phyloP scores from a whole-genome alignment of 2,113 vertebrate species.

The Thalassoma bifasciatum region DNA sequence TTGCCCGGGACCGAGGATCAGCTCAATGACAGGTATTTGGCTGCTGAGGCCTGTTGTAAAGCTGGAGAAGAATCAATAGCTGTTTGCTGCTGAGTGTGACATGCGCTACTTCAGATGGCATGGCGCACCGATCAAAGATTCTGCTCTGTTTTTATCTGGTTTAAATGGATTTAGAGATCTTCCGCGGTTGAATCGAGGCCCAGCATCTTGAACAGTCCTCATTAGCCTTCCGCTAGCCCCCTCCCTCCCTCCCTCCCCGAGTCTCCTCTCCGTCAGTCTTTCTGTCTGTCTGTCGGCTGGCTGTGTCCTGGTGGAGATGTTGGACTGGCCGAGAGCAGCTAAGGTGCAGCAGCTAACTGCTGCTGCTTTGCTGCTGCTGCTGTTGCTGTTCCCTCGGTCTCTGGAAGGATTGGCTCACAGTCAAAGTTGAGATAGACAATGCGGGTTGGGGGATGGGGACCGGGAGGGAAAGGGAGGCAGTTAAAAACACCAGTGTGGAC shows the following conservation, averaged over 20 bases:
- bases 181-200: constrained; percentile 69
- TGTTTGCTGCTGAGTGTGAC: constrained; percentile 8
- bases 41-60: constrained; percentile 63
- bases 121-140: constrained; percentile 27
- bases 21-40: constrained; percentile 97
- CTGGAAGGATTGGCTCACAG: constrained; percentile 79
- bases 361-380: no score
- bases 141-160: constrained; percentile 44
- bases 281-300: no score
- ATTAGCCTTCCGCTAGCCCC: constrained; percentile 68
- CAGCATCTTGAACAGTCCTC: constrained; percentile 75
- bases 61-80: constrained; percentile 49
- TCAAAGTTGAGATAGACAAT: constrained; percentile 91
- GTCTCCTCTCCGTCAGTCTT: no score
- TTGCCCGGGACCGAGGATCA: constrained; percentile 97
- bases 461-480: constrained; percentile 70
- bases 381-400: constrained; percentile 59
- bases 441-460: constrained; percentile 87
- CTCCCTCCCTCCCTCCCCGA: no score
- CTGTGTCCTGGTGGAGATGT: constrained; percentile 42
- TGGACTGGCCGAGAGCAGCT: constrained; percentile 43
- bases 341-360: no score
- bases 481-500: constrained; percentile 46
- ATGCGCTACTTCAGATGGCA: background rate
- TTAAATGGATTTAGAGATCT: constrained; percentile 50